phyloP scores from a whole-genome alignment of 1,140 invertebrate species.

The Aethina tumida region DNA sequence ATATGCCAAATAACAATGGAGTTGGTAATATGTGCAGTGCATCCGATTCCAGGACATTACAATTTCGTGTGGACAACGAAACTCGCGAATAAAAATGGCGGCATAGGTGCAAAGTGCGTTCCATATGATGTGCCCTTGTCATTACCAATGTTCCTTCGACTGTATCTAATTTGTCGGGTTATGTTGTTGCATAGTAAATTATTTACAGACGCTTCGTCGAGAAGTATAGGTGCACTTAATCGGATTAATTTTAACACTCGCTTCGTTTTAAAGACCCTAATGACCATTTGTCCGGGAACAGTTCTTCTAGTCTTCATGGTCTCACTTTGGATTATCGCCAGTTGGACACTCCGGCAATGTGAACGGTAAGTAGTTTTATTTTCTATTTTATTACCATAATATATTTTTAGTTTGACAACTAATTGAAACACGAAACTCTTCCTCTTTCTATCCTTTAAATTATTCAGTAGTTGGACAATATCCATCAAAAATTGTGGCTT shows the following conservation, averaged over 20 bases:
- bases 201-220: slow-evolving; percentile 95
- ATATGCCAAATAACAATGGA: slow-evolving; percentile 89
- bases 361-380: slow-evolving; percentile 73
- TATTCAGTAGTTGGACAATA: too few species aligned
- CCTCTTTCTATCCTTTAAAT: too few species aligned
- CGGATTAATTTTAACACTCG: slow-evolving; percentile 99
- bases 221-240: slow-evolving; percentile 94
- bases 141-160: slow-evolving; percentile 97
- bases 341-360: slow-evolving; percentile 96
- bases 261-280: slow-evolving; percentile 98
- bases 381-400: slow-evolving; percentile 4
- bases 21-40: slow-evolving; percentile 89
- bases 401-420: too few species aligned
- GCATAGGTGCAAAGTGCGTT: slow-evolving; percentile 72
- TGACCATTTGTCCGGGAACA: slow-evolving; percentile 99
- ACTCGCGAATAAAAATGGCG: slow-evolving; percentile 81
- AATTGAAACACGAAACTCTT: too few species aligned
- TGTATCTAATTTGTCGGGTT: slow-evolving; percentile 98
- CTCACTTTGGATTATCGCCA: slow-evolving; percentile 98
- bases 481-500: too few species aligned
- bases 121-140: slow-evolving; percentile 94
- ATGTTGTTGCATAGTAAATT: slow-evolving; percentile 99
- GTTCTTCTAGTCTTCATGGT: slow-evolving; percentile 98
- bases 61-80: slow-evolving; percentile 94
- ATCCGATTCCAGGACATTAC: slow-evolving; percentile 94